Percentiles rank a stretch among this genome's conserved stretches.
Conservation (phyloP, 2,113 vertebrate species). For the Chinchilla lanigera region DNA sequence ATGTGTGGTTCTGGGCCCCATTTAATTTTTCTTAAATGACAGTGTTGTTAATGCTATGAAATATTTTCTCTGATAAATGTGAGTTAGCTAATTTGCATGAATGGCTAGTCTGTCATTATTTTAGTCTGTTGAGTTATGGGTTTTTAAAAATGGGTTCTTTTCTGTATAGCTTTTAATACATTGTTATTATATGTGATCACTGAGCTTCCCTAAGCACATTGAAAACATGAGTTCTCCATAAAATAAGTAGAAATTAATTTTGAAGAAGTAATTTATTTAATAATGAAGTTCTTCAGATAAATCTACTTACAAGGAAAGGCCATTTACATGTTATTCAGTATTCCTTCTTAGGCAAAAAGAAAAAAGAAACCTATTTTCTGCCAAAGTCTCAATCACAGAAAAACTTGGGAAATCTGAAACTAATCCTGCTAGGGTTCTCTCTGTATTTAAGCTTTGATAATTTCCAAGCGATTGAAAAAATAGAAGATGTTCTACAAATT, state of each 20-base stretch:
- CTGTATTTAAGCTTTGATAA: not conserved
- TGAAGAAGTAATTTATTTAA: slow-evolving; percentile 74
- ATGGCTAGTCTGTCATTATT: slow-evolving; percentile 80
- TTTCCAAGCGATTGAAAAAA: not conserved
- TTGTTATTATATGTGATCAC: slow-evolving; percentile 78
- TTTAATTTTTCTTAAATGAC: slow-evolving; percentile 83
- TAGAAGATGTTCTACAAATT: not conserved
- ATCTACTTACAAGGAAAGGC: slow-evolving; percentile 70
- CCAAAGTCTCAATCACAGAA: slow-evolving; percentile 62
- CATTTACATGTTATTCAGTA: slow-evolving; percentile 59
- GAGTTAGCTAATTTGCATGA: slow-evolving; percentile 81
- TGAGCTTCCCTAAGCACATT: slow-evolving; percentile 69
- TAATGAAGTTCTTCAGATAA: slow-evolving; percentile 76
- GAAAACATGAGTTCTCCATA: slow-evolving; percentile 68
- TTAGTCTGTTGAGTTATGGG: slow-evolving; percentile 78
- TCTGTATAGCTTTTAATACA: slow-evolving; percentile 74
- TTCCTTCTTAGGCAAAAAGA: slow-evolving; percentile 48
- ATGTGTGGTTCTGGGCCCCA: slow-evolving; percentile 70
- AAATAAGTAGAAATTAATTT: slow-evolving; percentile 74
- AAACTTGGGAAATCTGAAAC: slow-evolving; percentile 55
- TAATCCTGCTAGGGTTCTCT: not conserved
- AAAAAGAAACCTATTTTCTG: slow-evolving; percentile 34
- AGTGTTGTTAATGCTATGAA: slow-evolving; percentile 80
- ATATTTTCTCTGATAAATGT: slow-evolving; percentile 82
- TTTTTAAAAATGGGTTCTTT: slow-evolving; percentile 75